Evolutionary conservation across 2,888 invertebrate species (phyloP).

Genomic region (Napeogenes sylphis): DNA sequence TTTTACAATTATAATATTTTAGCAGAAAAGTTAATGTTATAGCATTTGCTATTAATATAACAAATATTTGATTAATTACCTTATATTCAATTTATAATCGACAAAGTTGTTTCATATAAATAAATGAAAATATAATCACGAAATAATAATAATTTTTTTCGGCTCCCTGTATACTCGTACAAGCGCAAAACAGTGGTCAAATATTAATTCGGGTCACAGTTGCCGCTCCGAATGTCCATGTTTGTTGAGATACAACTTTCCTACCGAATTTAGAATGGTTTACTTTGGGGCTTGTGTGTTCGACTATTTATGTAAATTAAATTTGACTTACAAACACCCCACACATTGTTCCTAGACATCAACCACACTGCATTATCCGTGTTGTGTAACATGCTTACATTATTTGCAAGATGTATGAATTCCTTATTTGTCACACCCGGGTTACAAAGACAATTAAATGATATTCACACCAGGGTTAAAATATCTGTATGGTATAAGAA

Average conservation of each 20-base stretch:
- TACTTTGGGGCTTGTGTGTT: constrained; percentile 63
- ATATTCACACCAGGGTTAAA: no score
- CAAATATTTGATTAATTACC: no score
- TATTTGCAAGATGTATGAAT: constrained; percentile 1
- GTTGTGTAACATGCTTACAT: constrained; percentile 2
- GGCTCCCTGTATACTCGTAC: background rate
- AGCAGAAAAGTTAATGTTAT: no score
- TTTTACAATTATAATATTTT: no score
- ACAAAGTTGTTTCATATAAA: background rate
- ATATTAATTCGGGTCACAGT: constrained; percentile 76
- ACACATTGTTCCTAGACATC: constrained; percentile 10
- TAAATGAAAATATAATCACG: background rate
- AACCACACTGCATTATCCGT: constrained; percentile 4
- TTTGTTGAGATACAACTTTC: constrained; percentile 72
- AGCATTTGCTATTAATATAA: no score
- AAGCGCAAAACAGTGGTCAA: constrained; percentile 43
- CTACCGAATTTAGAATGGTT: constrained; percentile 46
- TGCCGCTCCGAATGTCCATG: constrained; percentile 61
- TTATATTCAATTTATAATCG: no score
- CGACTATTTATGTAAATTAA: constrained; percentile 70
- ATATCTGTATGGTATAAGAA: no score
- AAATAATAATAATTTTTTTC: constrained; percentile 1
- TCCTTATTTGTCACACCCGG: background rate
- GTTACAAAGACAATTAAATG: no score
- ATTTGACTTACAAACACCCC: constrained; percentile 51